Base-by-base conservation (phyloP, 2,113 vertebrate species). In the Sinocyclocheilus rhinocerous region DNA sequence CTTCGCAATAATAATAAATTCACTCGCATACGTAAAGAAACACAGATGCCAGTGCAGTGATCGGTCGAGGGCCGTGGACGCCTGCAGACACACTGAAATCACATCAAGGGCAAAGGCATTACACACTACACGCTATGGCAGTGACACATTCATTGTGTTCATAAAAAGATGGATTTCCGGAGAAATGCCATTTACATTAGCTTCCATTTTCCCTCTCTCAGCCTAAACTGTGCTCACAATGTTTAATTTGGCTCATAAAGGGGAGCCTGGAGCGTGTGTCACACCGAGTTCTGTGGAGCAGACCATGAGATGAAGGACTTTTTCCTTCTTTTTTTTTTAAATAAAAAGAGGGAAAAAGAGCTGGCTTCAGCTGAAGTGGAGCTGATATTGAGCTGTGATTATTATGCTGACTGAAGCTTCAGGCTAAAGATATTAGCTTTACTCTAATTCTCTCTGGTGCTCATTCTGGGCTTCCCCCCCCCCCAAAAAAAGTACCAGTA, bases 171-270 rank as follows among this genome's bases (percentile, higher is more conserved):
- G 29, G 33, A 73, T 73, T 84, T 42, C 9, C 24, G 2, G 48
- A 55, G 81, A 29, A 83, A 39, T 7, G 12, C 20, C 67, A 84
- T 73, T 59, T 42, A 84, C 81, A 73, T 73, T 72, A 16, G 65
- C 48, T 73, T 57, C 81, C 50, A 73, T 59, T 73, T 70, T n/a
- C 24, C 39, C 63, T 52, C 63, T 82, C 18, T 82, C 42, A 29
- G 63, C 22, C 22, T 84, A 39, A 84, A 73, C 65, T 73, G 81
- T 83, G 50, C 81, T 73, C 50, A 59, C 81, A 57, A 59, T 84
- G 69, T 84, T 84, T 84, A 72, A 84, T 84, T 73, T 84, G 81
- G 50, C 69, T 73, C 81, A 84, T 84, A 84, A 73, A 84, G 81
- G 57, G 20, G 12, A 73, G 81, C 81, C 81, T 24, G 20, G 50